Percentiles rank a stretch among this genome's conserved stretches.
phyloP scores from a whole-genome alignment of 2,888 invertebrate species.

The Amphipyra tragopoginis region DNA sequence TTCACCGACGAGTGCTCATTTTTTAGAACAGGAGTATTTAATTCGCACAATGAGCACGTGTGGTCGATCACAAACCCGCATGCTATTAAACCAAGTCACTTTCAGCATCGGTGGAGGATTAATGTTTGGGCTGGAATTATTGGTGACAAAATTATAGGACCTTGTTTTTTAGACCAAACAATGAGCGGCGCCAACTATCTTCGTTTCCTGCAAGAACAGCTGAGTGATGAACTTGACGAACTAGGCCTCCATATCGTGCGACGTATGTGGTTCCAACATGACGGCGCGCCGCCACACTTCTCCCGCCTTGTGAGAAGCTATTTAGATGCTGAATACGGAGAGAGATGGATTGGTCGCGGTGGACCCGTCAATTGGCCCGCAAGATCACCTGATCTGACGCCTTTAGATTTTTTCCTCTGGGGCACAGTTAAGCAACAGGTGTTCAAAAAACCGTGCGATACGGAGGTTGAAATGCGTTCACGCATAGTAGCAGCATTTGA shows the following conservation, averaged over 20 bases:
- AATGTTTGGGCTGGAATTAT: background rate
- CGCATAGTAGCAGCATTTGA: background rate
- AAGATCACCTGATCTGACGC: background rate
- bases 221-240: background rate
- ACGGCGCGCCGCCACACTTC: background rate
- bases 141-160: conserved; percentile 7
- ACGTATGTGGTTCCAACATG: background rate
- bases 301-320: background rate
- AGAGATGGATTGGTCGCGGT: background rate
- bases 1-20: background rate
- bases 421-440: too few species aligned
- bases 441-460: background rate
- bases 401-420: conserved; percentile 1
- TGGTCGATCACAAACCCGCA: background rate
- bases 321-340: background rate
- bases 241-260: background rate
- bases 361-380: background rate
- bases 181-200: background rate
- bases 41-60: background rate
- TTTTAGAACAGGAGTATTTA: background rate
- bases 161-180: conserved; percentile 1
- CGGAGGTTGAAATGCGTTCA: background rate
- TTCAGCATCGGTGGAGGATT: background rate
- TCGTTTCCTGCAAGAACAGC: background rate
- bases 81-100: background rate